A percentile compares a stretch with the other conserved stretches of the same genome.
These are phyloP conservation scores for Eciton burchellii DNA, from an alignment of 1,140 invertebrate species.

Conservation along the genomic window DNA sequence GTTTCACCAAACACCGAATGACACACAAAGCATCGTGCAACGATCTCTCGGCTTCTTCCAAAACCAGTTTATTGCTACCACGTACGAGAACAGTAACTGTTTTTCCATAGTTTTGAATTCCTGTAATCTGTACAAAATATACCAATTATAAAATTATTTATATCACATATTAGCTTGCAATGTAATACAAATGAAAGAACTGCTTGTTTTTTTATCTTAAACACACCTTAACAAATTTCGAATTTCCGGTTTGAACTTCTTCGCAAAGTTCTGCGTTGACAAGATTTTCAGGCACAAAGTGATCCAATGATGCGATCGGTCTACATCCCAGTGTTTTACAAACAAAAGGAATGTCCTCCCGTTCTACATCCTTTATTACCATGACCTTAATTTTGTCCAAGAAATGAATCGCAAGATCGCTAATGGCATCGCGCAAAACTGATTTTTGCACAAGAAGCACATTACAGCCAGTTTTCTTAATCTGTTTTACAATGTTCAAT, in stretches of 20 bases:
- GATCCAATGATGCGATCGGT: slow-evolving; percentile 99
- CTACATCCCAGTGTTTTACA: slow-evolving; percentile 98
- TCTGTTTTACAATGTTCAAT: slow-evolving; percentile 99
- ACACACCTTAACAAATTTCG: slow-evolving; percentile 96
- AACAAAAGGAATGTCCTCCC: slow-evolving; percentile 98
- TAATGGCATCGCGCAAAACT: slow-evolving; percentile 98
- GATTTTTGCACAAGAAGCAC: slow-evolving; percentile 99
- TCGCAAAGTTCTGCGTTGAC: slow-evolving; percentile 97
- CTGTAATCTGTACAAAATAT: slow-evolving; percentile 90
- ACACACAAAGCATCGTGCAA: slow-evolving; percentile 99
- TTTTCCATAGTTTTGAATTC: slow-evolving; percentile 94
- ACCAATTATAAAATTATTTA: background rate
- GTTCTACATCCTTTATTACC: slow-evolving; percentile 99
- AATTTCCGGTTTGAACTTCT: slow-evolving; percentile 95
- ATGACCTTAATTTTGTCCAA: slow-evolving; percentile 99
- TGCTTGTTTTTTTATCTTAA: background rate
- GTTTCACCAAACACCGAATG: slow-evolving; percentile 98
- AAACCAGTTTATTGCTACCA: slow-evolving; percentile 98
- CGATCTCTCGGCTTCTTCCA: slow-evolving; percentile 98
- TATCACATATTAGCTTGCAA: background rate
- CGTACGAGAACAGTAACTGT: slow-evolving; percentile 97
- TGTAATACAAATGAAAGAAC: background rate
- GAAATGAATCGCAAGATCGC: slow-evolving; percentile 98
- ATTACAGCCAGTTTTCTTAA: slow-evolving; percentile 99
- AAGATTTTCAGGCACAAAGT: slow-evolving; percentile 97